phyloP scores from a whole-genome alignment of 2,113 vertebrate species.

The Prionailurus viverrinus region DNA sequence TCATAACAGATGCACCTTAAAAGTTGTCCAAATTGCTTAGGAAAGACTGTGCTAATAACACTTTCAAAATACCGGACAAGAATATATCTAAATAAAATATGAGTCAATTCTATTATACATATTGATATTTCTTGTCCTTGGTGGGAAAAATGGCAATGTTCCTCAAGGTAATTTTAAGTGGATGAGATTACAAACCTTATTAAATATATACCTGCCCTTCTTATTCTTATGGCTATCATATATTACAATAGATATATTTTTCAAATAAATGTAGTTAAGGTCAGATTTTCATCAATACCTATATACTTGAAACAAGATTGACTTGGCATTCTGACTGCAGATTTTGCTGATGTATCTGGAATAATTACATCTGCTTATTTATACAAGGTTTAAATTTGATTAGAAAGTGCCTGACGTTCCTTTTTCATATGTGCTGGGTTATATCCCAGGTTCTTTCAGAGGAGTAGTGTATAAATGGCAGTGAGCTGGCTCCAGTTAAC shows the following conservation, averaged over 20 bases:
- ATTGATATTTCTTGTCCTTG: conserved; percentile 68
- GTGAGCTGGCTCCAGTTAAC: neutral
- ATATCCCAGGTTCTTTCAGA: neutral
- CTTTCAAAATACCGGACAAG: conserved; percentile 33
- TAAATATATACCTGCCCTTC: conserved; percentile 58
- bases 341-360: conserved; percentile 35
- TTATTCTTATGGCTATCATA: conserved; percentile 6
- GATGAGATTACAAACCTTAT: conserved; percentile 55
- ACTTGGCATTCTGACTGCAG: neutral
- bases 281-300: conserved; percentile 62
- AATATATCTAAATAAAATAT: conserved; percentile 70
- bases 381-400: conserved; percentile 62
- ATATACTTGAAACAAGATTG: conserved; percentile 35
- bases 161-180: conserved; percentile 59
- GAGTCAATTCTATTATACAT: conserved; percentile 31
- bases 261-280: conserved; percentile 55
- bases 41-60: conserved; percentile 15
- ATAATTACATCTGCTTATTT: conserved; percentile 69
- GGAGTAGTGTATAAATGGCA: neutral
- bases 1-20: neutral
- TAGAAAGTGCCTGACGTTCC: neutral
- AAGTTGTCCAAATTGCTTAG: conserved; percentile 24
- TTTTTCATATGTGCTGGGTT: neutral
- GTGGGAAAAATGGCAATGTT: conserved; percentile 27
- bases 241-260: conserved; percentile 19